Evolutionary conservation across 2,113 vertebrate genomes (phyloP), one percentile per base, ranked within the genome.

Genomic region (Todiramphus chloris): DNA sequence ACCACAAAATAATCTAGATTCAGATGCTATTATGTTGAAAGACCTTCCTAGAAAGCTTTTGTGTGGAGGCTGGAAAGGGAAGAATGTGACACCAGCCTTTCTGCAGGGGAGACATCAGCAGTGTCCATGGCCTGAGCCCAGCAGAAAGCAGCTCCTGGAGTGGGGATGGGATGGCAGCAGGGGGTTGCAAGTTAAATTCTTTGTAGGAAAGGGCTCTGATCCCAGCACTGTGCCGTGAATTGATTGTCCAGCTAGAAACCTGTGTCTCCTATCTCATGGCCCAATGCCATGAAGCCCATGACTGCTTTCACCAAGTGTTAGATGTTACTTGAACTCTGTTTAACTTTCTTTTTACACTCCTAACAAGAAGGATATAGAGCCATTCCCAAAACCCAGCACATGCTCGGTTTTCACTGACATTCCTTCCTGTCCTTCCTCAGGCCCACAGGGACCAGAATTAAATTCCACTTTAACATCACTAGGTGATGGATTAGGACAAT

Each of bases 221-320:
- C 14, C 41, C 48, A 39, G 39, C 41, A 20, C 5, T 11, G 14
- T 31, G 44, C 39, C 60, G 66, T 31, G 67, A 62, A 6, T 8
- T 21, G 53, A 9, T 3, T 25, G 48, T 25, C 39, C 41, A 39
- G 28, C 48, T 68, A 5, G 76, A 39, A 67, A 51, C 48, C 64
- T 4, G 33, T 13, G 5, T n/a, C 28, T 77, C 20, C 46, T 28
- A 15, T 8, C 39, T 25, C 76, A 19, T 2, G 46, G 64, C 51
- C 43, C 53, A 10, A 1, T 2, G 8, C 78, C 1, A 0, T 35
- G 39, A 41, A 37, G 44, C 44, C 2, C 1, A 6, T 4, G 21
- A 20, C 10, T 23, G 43, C 25, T 59, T 48, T 67, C 73, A 41
- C 53, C 58, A 15, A 7, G 39, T 25, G 41, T 2, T 50, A 74